A percentile compares a stretch with the other conserved stretches of the same genome.
Evolutionary conservation across 2,888 invertebrate species (phyloP).

Genomic region (Morpho achilles): DNA sequence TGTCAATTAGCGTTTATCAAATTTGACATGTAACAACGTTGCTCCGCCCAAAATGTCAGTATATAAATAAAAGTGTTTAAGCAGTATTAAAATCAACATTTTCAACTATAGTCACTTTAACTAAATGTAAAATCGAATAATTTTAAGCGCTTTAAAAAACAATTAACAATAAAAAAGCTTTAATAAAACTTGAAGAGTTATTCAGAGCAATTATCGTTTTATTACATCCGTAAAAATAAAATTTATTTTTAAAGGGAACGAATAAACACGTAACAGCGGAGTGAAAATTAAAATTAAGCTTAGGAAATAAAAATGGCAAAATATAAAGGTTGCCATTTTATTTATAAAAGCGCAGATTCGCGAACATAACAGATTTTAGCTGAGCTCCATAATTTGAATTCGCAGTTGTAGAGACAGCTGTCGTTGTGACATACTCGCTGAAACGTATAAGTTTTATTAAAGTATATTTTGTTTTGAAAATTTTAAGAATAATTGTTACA

Average conservation of each 20-base stretch:
- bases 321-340: constrained; percentile 8
- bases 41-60: too few relatives aligned
- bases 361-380: constrained; percentile 39
- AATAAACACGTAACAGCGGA: too few relatives aligned
- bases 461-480: constrained; percentile 34
- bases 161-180: background rate
- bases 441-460: constrained; percentile 37
- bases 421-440: constrained; percentile 38
- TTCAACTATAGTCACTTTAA: too few relatives aligned
- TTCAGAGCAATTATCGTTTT: background rate
- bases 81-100: too few relatives aligned
- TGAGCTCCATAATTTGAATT: constrained; percentile 46
- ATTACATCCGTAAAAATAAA: background rate
- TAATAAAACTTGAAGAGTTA: background rate
- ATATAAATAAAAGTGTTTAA: too few relatives aligned
- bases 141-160: background rate
- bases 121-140: too few relatives aligned
- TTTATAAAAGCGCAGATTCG: constrained; percentile 22
- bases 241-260: too few relatives aligned
- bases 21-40: too few relatives aligned
- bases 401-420: constrained; percentile 45
- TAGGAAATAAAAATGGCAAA: too few relatives aligned
- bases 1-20: too few relatives aligned
- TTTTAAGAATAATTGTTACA: constrained; percentile 4
- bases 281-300: too few relatives aligned